A percentile compares a stretch with the other conserved stretches of the same genome.
phyloP scores from a whole-genome alignment of 2,888 invertebrate species.

The Colostygia pectinataria region DNA sequence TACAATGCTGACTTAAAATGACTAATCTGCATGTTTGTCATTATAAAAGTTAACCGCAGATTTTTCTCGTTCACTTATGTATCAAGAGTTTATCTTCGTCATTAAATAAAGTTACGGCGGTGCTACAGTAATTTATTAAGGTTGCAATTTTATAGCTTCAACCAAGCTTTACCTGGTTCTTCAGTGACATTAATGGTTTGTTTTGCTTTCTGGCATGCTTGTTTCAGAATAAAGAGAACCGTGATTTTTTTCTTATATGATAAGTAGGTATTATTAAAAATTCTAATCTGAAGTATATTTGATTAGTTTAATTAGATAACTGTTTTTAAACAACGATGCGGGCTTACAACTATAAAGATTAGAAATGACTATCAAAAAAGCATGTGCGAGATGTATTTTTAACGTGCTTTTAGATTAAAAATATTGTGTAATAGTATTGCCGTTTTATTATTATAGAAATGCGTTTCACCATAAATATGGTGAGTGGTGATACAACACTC shows the following conservation, averaged over 20 bases:
- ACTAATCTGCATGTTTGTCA: slow-evolving; percentile 8
- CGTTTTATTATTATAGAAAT: not conserved
- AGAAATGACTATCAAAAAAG: too few species aligned
- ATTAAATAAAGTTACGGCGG: slow-evolving; percentile 30
- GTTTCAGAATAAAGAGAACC: too few species aligned
- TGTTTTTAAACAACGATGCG: too few species aligned
- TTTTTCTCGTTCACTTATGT: slow-evolving; percentile 14
- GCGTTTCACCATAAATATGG: not conserved
- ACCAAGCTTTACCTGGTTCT: slow-evolving; percentile 32
- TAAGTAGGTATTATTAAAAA: too few species aligned
- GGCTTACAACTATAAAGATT: too few species aligned
- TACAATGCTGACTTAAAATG: slow-evolving; percentile 38
- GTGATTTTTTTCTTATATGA: too few species aligned
- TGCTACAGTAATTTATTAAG: slow-evolving; percentile 27
- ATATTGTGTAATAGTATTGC: too few species aligned
- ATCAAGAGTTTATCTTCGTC: slow-evolving; percentile 25
- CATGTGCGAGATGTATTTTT: too few species aligned
- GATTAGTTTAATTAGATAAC: too few species aligned
- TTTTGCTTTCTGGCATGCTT: slow-evolving; percentile 13
- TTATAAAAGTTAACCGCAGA: slow-evolving; percentile 20
- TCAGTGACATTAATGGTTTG: slow-evolving; percentile 29
- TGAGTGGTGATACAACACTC: not conserved
- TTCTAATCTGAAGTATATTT: too few species aligned
- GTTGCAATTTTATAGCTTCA: slow-evolving; percentile 31
- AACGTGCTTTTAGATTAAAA: too few species aligned